These are phyloP conservation scores for Dicerorhinus sumatrensis DNA, from an alignment of 2,113 vertebrate species.

Conservation along the genomic window DNA sequence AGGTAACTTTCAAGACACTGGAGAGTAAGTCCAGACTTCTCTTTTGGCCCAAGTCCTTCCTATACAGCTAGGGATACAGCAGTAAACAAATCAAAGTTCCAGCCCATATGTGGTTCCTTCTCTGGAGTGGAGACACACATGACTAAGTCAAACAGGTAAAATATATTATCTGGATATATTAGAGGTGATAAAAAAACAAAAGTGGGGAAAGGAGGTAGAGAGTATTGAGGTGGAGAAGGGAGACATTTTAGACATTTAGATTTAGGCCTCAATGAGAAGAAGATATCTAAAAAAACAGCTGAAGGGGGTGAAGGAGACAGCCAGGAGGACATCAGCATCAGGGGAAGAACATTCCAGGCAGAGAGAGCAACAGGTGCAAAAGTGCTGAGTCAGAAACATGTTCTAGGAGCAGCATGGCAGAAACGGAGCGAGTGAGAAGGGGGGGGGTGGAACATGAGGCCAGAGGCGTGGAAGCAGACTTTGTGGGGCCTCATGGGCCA, in stretches of 20 bases:
- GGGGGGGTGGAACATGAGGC: neutral
- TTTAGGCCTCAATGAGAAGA: neutral
- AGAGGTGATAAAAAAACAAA: neutral
- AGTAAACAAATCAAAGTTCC: neutral
- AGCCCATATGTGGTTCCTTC: fast-evolving
- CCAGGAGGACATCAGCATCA: too few species aligned
- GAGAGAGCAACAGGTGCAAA: fast-evolving
- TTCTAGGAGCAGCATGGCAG: neutral
- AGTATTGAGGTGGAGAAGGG: neutral
- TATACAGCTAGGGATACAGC: neutral
- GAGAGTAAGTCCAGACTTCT: neutral
- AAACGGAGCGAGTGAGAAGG: neutral
- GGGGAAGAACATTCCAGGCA: neutral
- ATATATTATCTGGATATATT: fast-evolving
- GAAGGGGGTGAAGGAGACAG: neutral
- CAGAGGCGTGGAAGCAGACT: fast-evolving
- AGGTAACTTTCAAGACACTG: neutral
- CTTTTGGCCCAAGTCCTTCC: neutral
- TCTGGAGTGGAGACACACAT: neutral
- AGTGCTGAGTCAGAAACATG: neutral
- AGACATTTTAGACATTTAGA: neutral
- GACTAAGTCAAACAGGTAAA: neutral
- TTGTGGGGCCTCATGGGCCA: neutral
- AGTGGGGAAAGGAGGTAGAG: neutral
- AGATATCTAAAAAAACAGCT: too few species aligned